These are phyloP conservation scores for Mirza zaza DNA, from an alignment of 2,113 vertebrate species.

Conservation along the genomic window DNA sequence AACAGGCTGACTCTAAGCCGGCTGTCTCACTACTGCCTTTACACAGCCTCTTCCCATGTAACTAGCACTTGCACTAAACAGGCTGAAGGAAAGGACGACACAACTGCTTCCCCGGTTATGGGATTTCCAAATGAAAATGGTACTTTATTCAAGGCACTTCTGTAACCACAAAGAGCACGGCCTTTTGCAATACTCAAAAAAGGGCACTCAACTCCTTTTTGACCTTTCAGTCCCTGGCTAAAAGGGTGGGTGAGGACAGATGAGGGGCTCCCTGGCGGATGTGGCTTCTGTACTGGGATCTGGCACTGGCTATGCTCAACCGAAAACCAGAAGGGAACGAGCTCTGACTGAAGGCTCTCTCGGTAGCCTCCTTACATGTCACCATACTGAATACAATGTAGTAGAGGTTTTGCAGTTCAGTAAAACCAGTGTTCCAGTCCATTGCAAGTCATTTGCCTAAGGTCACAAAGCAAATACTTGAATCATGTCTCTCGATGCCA, in stretches of 20 bases:
- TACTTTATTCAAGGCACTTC: background rate
- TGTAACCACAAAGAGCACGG: background rate
- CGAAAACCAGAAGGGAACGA: background rate
- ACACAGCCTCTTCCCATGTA: background rate
- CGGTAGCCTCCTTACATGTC: background rate
- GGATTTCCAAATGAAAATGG: background rate
- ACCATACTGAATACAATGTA: background rate
- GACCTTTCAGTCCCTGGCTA: background rate
- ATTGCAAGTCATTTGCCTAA: background rate
- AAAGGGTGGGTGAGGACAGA: too few relatives aligned
- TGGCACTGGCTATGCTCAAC: background rate
- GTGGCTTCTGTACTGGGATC: background rate
- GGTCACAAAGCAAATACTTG: background rate
- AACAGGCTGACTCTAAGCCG: background rate
- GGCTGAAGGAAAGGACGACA: background rate
- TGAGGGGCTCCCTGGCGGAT: background rate
- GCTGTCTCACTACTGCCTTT: background rate
- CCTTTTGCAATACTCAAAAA: background rate
- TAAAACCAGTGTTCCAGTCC: background rate
- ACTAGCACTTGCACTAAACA: too few relatives aligned
- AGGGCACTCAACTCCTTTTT: background rate
- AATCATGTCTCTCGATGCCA: background rate
- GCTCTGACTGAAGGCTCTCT: background rate
- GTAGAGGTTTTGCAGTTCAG: background rate
- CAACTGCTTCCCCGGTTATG: background rate